Base-by-base conservation (phyloP, 2,888 invertebrate species). In the Drosophila setosimentum region DNA sequence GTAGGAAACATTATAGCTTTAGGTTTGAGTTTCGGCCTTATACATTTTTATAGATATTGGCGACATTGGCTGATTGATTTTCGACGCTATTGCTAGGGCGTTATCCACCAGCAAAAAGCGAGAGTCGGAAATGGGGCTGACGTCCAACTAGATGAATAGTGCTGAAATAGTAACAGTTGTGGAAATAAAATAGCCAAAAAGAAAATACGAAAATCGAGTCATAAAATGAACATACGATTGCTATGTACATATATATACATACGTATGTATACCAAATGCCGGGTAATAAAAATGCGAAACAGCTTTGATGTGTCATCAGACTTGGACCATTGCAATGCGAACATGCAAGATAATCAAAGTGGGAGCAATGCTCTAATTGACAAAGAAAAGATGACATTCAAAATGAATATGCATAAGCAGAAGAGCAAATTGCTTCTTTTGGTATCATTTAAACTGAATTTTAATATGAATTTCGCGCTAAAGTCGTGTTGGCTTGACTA, bases 31-130 rank as follows among this genome's bases (percentile, higher is more conserved):
- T 61, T 64, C 50, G 29, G 32, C 37, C 24, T 53, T 59, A 55
- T 60, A 53, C 64, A 53, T 73, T 78, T 80, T 76, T 79, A 78
- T 81, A 76, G 72, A 50, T 69, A 42, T 42, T 45, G 45, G 45
- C 72, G 54, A 76, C 79, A 78, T 67, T 73, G 76, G 71, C 76
- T 83, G 87, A 83, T 83, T 83, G 83, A 83, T 84, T 87, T 83
- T 81, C 49, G 66, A 49, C 61, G 71, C 64, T 53, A 77, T 77
- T 74, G 68, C 81, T 51, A 40, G 73, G 80, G 76, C 80, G 79
- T 73, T 63, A 50, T 63, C 48, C 57, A 42, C 24, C 48, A 45
- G 51, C 40, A 30, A 33, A 55, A 18, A 24, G 29, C 24, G 21
- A 18, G 30, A n/a, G 2, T 8, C 51, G 42, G 18, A 18, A 50